A percentile compares a stretch with the other conserved stretches of the same genome.
Evolutionary conservation across 23 tunicate genomes (phyloP).

Genomic region (Trididemnum clinides): DNA sequence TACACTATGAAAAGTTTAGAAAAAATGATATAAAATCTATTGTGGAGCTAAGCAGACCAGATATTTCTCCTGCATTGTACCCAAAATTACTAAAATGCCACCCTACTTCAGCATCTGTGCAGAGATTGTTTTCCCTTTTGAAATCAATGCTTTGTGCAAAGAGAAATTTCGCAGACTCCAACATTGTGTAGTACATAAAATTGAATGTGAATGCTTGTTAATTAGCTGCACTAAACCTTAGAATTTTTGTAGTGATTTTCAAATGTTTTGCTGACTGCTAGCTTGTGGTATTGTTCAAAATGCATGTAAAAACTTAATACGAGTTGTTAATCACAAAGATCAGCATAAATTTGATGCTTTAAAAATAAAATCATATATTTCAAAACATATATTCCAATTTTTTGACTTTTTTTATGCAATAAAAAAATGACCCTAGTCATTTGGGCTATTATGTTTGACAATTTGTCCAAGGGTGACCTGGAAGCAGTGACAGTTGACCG

Average conservation of each 20-base stretch:
- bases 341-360: too few relatives aligned
- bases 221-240: not conserved
- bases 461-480: too few relatives aligned
- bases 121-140: slow-evolving; percentile 14
- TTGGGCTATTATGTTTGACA: too few relatives aligned
- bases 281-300: not conserved
- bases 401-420: too few relatives aligned
- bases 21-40: not conserved
- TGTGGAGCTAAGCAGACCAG: slow-evolving; percentile 4
- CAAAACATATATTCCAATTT: too few relatives aligned
- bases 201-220: not conserved
- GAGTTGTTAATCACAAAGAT: too few relatives aligned
- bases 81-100: slow-evolving; percentile 8
- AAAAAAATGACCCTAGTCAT: too few relatives aligned
- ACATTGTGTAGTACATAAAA: too few relatives aligned
- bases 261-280: not conserved
- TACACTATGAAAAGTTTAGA: too few relatives aligned
- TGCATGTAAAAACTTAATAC: slow-evolving; percentile 19
- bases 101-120: slow-evolving; percentile 8
- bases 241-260: not conserved
- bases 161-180: slow-evolving; percentile 5
- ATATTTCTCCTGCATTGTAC: slow-evolving; percentile 17
- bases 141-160: slow-evolving; percentile 9
- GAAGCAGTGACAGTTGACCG: too few relatives aligned
- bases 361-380: too few relatives aligned